Conservation (phyloP, 2,797 vertebrate species). For the Parauchenoglanis punctatus region DNA sequence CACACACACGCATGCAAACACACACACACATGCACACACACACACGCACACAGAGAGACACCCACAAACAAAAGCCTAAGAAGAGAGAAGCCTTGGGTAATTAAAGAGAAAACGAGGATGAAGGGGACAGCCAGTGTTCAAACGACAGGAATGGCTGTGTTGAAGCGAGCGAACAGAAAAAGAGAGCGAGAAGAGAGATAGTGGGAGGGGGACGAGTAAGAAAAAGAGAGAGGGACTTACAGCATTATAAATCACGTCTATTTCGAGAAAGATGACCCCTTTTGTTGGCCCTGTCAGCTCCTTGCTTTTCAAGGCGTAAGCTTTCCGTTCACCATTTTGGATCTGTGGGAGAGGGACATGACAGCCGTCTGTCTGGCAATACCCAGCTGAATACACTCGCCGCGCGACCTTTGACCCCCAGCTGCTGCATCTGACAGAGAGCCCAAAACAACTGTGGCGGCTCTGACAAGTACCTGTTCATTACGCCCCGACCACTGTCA, state of each 20-base stretch:
- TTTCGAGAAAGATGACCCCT: slow-evolving; percentile 99
- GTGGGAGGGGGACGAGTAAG: slow-evolving; percentile 50
- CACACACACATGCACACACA: slow-evolving; percentile 61
- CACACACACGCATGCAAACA: slow-evolving; percentile 45
- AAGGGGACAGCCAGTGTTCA: slow-evolving; percentile 61
- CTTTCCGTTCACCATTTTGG: slow-evolving; percentile 99
- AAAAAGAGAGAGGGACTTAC: slow-evolving; percentile 92
- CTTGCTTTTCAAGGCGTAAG: slow-evolving; percentile 99
- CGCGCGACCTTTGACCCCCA: slow-evolving; percentile 94
- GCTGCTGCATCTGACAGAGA: slow-evolving; percentile 99
- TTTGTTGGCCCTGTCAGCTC: slow-evolving; percentile 99
- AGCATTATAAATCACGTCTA: slow-evolving; percentile 99
- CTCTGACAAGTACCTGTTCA: slow-evolving; percentile 99
- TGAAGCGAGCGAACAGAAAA: slow-evolving; percentile 48
- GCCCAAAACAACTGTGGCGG: slow-evolving; percentile 99
- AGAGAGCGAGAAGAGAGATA: slow-evolving; percentile 55
- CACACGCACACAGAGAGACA: slow-evolving; percentile 62
- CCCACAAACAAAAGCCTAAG: slow-evolving; percentile 69
- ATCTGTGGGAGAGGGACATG: slow-evolving; percentile 99
- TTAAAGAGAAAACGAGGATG: slow-evolving; percentile 70
- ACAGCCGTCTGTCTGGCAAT: slow-evolving; percentile 99
- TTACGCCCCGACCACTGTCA: slow-evolving; percentile 97
- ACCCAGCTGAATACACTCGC: slow-evolving; percentile 97
- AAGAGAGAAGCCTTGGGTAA: slow-evolving; percentile 76
- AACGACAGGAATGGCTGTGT: slow-evolving; percentile 53